Percentiles rank a stretch among this genome's conserved stretches.
phyloP scores from a whole-genome alignment of 2,797 vertebrate species.

The Parotocinclus haroldoi region DNA sequence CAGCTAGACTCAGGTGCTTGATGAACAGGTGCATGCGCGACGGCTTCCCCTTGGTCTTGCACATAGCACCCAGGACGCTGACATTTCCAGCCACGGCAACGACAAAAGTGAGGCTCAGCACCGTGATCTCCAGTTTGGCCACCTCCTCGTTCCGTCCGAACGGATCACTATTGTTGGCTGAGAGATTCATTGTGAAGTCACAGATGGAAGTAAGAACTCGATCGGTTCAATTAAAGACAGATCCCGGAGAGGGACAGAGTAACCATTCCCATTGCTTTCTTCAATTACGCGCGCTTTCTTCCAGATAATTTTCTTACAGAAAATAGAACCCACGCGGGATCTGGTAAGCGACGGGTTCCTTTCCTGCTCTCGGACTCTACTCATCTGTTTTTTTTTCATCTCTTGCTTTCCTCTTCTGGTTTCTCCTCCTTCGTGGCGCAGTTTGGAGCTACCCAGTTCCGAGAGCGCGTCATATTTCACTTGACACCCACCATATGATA shows the following conservation, averaged over 20 bases:
- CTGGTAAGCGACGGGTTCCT: too few relatives aligned
- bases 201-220: background rate
- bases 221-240: background rate
- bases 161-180: slow-evolving; percentile 63
- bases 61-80: slow-evolving; percentile 85
- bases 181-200: slow-evolving; percentile 18
- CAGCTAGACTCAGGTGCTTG: slow-evolving; percentile 91
- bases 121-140: slow-evolving; percentile 89
- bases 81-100: slow-evolving; percentile 87
- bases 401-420: too few relatives aligned
- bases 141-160: slow-evolving; percentile 83
- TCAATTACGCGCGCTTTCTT: too few relatives aligned
- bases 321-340: too few relatives aligned
- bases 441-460: too few relatives aligned
- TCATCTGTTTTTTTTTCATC: too few relatives aligned
- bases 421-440: too few relatives aligned
- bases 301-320: too few relatives aligned
- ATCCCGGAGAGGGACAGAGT: background rate
- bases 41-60: slow-evolving; percentile 87
- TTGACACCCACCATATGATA: too few relatives aligned
- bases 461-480: too few relatives aligned
- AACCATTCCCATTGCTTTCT: background rate
- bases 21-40: slow-evolving; percentile 97
- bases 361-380: too few relatives aligned
- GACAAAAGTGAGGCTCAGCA: slow-evolving; percentile 86